phyloP scores from a whole-genome alignment of 1,140 invertebrate genomes.

The Drosophila rufa region DNA sequence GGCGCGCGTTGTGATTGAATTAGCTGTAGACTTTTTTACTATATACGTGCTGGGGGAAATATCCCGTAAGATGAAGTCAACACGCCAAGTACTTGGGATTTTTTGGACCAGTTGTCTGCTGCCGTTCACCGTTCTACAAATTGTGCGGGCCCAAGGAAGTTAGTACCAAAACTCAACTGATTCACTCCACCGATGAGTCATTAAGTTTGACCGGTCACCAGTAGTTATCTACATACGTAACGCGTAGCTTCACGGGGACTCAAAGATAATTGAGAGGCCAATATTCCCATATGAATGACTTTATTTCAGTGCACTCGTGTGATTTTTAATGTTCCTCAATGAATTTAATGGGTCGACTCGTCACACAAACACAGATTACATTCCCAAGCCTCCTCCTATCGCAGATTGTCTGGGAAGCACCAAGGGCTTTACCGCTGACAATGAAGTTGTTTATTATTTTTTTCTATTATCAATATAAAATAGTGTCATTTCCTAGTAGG shows the following conservation, averaged over 20 bases:
- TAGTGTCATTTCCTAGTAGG: not conserved
- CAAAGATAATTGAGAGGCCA: slow-evolving; percentile 10
- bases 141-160: slow-evolving; percentile 63
- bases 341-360: slow-evolving; percentile 16
- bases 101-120: slow-evolving; percentile 29
- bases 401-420: not conserved
- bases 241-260: slow-evolving; percentile 3
- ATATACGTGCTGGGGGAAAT: slow-evolving; percentile 35
- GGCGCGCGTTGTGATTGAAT: slow-evolving; percentile 25
- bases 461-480: slow-evolving; percentile 8
- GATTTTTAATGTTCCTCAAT: slow-evolving; percentile 13
- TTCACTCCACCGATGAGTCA: slow-evolving; percentile 47
- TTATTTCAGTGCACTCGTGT: slow-evolving; percentile 21
- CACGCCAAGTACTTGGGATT: slow-evolving; percentile 29
- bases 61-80: slow-evolving; percentile 54
- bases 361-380: slow-evolving; percentile 21
- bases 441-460: slow-evolving; percentile 3
- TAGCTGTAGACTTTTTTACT: slow-evolving; percentile 12
- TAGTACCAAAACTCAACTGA: slow-evolving; percentile 51
- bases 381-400: slow-evolving; percentile 14
- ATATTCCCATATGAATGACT: slow-evolving; percentile 12
- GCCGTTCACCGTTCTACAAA: slow-evolving; percentile 28
- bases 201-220: slow-evolving; percentile 16
- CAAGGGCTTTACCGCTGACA: not conserved
- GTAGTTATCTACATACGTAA: slow-evolving; percentile 15